Conservation (phyloP, 2,113 vertebrate genomes). For the Catharus minimus region DNA sequence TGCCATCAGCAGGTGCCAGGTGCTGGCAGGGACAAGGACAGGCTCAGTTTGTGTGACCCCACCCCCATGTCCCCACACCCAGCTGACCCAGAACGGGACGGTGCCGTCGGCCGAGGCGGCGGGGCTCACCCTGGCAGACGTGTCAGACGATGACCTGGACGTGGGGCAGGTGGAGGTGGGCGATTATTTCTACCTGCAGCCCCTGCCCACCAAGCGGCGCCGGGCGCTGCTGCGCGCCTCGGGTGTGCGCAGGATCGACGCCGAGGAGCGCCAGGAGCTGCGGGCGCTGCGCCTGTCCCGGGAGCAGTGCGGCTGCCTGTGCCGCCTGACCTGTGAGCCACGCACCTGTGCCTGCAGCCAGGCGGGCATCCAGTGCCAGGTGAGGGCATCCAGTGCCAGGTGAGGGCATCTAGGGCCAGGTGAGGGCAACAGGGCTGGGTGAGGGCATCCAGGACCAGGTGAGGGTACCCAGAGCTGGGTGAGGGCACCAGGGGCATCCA, state of each 20-base stretch:
- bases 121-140: slow-evolving; percentile 90
- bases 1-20: accelerated
- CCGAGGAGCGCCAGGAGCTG: slow-evolving; percentile 92
- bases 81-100: slow-evolving; percentile 92
- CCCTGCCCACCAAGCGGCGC: slow-evolving; percentile 92
- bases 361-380: slow-evolving; percentile 86
- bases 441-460: too few species aligned
- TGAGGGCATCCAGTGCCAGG: neutral
- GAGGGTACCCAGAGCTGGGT: too few species aligned
- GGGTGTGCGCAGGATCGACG: slow-evolving; percentile 91
- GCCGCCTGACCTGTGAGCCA: slow-evolving; percentile 94
- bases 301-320: slow-evolving; percentile 96
- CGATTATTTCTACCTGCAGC: slow-evolving; percentile 97
- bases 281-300: slow-evolving; percentile 91
- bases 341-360: slow-evolving; percentile 94
- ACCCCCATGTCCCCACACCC: neutral
- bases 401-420: too few species aligned
- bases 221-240: slow-evolving; percentile 91
- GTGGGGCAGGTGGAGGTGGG: slow-evolving; percentile 94
- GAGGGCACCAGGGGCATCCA: too few species aligned
- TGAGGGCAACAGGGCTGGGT: too few species aligned
- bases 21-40: neutral
- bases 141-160: slow-evolving; percentile 94
- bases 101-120: slow-evolving; percentile 91
- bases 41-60: neutral